phyloP scores from a whole-genome alignment of 2,888 invertebrate species.

The Andrena camellia region DNA sequence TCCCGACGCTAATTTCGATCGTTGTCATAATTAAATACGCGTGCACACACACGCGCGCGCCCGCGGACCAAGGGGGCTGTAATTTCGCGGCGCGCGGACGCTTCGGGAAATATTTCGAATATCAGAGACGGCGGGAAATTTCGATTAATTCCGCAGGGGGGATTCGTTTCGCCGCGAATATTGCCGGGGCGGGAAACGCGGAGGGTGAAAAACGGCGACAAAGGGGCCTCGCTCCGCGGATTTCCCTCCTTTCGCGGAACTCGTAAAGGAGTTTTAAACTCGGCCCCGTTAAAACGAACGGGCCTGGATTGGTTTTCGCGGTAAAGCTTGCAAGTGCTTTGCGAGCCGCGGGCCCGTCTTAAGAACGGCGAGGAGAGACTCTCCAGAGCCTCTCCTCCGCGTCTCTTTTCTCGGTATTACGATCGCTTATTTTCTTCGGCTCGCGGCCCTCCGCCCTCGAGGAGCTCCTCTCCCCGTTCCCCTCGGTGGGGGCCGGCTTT shows the following conservation, averaged over 20 bases:
- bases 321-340: constrained; percentile 70
- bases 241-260: constrained; percentile 69
- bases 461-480: constrained; percentile 2
- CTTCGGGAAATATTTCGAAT: constrained; percentile 49
- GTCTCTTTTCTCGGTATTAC: constrained; percentile 61
- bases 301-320: constrained; percentile 76
- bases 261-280: constrained; percentile 75
- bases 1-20: constrained; percentile 51
- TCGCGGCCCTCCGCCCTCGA: constrained; percentile 24
- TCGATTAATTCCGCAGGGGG: constrained; percentile 44
- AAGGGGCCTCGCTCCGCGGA: constrained; percentile 37
- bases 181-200: neutral
- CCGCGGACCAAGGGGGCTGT: constrained; percentile 2
- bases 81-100: constrained; percentile 39
- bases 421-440: constrained; percentile 68
- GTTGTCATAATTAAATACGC: constrained; percentile 59
- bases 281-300: constrained; percentile 67
- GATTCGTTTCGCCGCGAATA: constrained; percentile 24
- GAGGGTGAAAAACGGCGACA: constrained; percentile 51
- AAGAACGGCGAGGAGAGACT: constrained; percentile 31
- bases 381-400: constrained; percentile 35
- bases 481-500: neutral
- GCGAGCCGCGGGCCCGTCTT: constrained; percentile 68
- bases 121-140: constrained; percentile 41
- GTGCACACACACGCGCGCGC: neutral